Conservation (phyloP, 2,797 vertebrate species). For the Tamandua tetradactyla region DNA sequence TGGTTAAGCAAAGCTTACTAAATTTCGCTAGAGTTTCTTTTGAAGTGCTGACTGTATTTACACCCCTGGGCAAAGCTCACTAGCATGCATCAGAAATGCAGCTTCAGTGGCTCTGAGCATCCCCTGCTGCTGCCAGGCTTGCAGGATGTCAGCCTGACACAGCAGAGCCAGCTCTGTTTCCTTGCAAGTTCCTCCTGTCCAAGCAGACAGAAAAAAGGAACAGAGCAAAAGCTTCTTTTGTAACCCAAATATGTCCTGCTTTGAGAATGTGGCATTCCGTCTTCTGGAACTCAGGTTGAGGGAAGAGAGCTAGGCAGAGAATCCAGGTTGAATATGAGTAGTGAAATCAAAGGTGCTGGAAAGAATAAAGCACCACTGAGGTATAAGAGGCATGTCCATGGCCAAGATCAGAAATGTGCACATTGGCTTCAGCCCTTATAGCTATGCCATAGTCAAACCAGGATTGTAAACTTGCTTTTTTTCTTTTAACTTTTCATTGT, state of each 20-base stretch:
- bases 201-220: not conserved
- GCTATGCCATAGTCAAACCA: not conserved
- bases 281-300: not conserved
- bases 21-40: not conserved
- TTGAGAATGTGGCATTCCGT: not conserved
- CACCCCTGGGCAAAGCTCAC: not conserved
- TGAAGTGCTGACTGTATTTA: not conserved
- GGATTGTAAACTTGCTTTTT: not conserved
- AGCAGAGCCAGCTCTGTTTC: not conserved
- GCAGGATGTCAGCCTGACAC: not conserved
- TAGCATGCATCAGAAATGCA: constrained; percentile 29
- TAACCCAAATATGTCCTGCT: not conserved
- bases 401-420: not conserved
- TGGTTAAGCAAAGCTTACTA: not conserved
- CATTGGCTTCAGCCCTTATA: not conserved
- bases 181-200: not conserved
- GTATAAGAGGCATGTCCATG: rapidly evolving
- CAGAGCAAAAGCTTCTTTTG: not conserved
- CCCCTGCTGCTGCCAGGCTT: not conserved
- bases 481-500: not conserved
- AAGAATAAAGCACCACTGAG: not conserved
- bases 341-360: not conserved
- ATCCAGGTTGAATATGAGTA: not conserved
- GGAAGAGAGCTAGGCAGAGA: not conserved
- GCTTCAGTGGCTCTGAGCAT: not conserved